A percentile compares a stretch with the other conserved stretches of the same genome.
phyloP scores from a whole-genome alignment of 2,888 invertebrate species.

The Thecocarcelia acutangulata region DNA sequence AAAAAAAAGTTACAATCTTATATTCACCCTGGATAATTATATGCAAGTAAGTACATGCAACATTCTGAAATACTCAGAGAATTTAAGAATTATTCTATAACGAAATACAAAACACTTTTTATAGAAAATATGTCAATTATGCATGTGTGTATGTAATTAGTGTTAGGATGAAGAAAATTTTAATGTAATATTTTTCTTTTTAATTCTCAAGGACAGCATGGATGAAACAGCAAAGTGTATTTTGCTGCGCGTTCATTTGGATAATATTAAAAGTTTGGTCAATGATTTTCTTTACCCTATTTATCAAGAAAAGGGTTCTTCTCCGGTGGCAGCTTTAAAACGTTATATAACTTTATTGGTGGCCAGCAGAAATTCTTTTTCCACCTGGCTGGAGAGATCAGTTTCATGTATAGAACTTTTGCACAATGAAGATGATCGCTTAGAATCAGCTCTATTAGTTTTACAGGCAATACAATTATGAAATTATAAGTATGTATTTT shows the following conservation, averaged over 20 bases:
- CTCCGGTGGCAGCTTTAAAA: slow-evolving; percentile 76
- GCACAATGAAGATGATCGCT: slow-evolving; percentile 80
- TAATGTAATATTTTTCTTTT: neutral
- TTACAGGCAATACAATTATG: slow-evolving; percentile 73
- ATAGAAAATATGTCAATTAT: too few relatives aligned
- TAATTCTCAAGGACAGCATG: slow-evolving; percentile 75
- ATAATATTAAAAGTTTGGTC: slow-evolving; percentile 77
- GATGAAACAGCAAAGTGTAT: slow-evolving; percentile 80
- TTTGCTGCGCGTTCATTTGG: slow-evolving; percentile 79
- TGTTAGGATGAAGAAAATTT: neutral
- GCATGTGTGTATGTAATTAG: too few relatives aligned
- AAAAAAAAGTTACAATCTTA: slow-evolving; percentile 79
- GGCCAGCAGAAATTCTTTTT: slow-evolving; percentile 76
- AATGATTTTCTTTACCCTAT: slow-evolving; percentile 80
- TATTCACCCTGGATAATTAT: slow-evolving; percentile 80
- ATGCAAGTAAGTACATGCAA: slow-evolving; percentile 72
- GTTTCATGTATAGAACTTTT: slow-evolving; percentile 78
- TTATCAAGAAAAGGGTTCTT: slow-evolving; percentile 78
- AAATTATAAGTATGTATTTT: neutral
- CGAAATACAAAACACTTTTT: too few relatives aligned
- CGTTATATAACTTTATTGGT: slow-evolving; percentile 79
- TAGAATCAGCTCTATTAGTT: slow-evolving; percentile 78
- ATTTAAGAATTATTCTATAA: too few relatives aligned
- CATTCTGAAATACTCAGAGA: neutral
- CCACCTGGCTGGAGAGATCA: slow-evolving; percentile 79